Conservation (phyloP, 1,140 invertebrate species). For the Tachypleus tridentatus region DNA sequence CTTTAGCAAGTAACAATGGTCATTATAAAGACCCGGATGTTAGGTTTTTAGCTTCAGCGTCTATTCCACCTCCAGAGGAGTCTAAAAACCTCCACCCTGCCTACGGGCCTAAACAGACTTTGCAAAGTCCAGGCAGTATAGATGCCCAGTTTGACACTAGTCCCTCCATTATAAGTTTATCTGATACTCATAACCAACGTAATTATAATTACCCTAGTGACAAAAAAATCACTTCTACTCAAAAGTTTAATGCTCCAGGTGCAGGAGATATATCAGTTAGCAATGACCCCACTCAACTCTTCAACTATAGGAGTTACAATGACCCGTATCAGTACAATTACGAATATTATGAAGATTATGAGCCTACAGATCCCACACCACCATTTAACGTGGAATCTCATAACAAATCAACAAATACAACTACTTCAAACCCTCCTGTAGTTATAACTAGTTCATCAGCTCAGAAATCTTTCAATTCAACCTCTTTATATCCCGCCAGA, state of each 20-base stretch:
- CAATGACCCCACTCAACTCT: too few relatives aligned
- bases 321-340: too few relatives aligned
- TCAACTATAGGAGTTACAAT: too few relatives aligned
- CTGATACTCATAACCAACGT: conserved; percentile 3
- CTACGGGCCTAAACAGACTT: conserved; percentile 2
- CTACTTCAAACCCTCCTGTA: neutral
- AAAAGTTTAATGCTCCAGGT: neutral
- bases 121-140: conserved; percentile 11
- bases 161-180: conserved; percentile 10
- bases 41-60: too few relatives aligned
- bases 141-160: conserved; percentile 18
- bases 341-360: neutral
- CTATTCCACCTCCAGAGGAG: too few relatives aligned
- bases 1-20: conserved; percentile 3
- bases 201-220: conserved; percentile 5
- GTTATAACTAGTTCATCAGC: neutral
- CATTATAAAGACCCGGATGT: conserved; percentile 13
- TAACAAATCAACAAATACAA: conserved; percentile 5
- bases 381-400: conserved; percentile 8
- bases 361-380: conserved; percentile 9
- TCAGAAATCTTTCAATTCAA: neutral
- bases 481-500: neutral
- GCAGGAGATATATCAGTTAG: too few relatives aligned
- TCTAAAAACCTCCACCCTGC: neutral
- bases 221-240: conserved; percentile 11